Evolutionary conservation across 2,797 vertebrate species (phyloP).

Genomic region (Melopsittacus undulatus): DNA sequence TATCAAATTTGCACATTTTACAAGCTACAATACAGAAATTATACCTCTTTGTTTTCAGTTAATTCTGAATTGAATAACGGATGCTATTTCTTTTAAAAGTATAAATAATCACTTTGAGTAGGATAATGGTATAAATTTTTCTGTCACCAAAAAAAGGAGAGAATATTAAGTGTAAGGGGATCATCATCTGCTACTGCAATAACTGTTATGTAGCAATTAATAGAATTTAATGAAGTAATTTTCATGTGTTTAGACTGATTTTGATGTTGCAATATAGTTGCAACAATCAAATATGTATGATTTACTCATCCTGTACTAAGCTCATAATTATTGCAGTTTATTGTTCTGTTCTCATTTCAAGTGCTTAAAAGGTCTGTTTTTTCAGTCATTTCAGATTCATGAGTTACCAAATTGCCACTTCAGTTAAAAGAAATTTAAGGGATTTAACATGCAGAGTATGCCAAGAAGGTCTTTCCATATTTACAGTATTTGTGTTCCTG

Average conservation of each 20-base stretch:
- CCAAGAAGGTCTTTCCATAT: background rate
- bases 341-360: background rate
- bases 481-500: background rate
- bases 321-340: background rate
- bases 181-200: background rate
- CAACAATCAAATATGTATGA: background rate
- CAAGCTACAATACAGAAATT: background rate
- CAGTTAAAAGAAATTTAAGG: background rate
- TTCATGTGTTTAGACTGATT: background rate
- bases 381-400: background rate
- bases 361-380: background rate
- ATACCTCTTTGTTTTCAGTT: background rate
- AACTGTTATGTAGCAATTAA: background rate
- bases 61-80: background rate
- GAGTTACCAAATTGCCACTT: background rate
- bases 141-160: background rate
- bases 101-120: background rate
- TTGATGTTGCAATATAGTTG: fast-evolving
- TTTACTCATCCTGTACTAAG: background rate
- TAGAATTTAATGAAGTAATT: background rate
- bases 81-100: background rate
- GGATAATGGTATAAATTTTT: background rate
- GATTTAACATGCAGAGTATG: background rate
- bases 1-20: background rate
- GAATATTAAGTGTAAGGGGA: background rate